Percentiles rank a stretch among this genome's conserved stretches.
Conservation (phyloP, 2,113 vertebrate species). For the Eulemur macaco region DNA sequence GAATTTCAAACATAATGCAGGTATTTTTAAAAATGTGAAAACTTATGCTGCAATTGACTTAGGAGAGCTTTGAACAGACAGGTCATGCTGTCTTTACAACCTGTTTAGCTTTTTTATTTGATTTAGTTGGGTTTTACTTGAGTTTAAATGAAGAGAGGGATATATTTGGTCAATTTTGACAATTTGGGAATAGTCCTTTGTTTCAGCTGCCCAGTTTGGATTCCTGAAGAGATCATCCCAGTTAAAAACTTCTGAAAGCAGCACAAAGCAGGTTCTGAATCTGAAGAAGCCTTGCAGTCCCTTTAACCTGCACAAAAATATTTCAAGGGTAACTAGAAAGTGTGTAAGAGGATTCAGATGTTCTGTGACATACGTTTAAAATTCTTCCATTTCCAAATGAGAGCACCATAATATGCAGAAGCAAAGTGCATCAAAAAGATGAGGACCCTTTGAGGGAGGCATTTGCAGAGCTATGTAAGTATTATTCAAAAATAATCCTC, state of each 20-base stretch:
- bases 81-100: neutral
- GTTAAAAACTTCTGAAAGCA: constrained; percentile 67
- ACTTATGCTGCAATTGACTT: neutral
- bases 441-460: neutral
- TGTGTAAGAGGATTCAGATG: constrained; percentile 43
- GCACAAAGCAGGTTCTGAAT: constrained; percentile 71
- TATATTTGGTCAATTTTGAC: neutral
- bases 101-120: neutral
- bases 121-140: constrained; percentile 16
- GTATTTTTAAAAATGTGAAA: neutral
- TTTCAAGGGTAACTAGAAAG: constrained; percentile 70
- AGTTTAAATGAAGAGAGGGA: neutral
- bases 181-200: constrained; percentile 68
- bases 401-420: constrained; percentile 45
- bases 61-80: neutral
- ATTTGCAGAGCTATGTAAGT: neutral
- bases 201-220: constrained; percentile 79
- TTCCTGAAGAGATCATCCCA: constrained; percentile 73
- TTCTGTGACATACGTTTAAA: constrained; percentile 32
- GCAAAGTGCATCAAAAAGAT: constrained; percentile 17
- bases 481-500: constrained; percentile 58
- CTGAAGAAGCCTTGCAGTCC: constrained; percentile 66
- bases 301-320: constrained; percentile 61
- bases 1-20: neutral
- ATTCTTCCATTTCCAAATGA: constrained; percentile 54